A percentile compares a stretch with the other conserved stretches of the same genome.
phyloP scores from a whole-genome alignment of 2,888 invertebrate species.

The Napeogenes inachia region DNA sequence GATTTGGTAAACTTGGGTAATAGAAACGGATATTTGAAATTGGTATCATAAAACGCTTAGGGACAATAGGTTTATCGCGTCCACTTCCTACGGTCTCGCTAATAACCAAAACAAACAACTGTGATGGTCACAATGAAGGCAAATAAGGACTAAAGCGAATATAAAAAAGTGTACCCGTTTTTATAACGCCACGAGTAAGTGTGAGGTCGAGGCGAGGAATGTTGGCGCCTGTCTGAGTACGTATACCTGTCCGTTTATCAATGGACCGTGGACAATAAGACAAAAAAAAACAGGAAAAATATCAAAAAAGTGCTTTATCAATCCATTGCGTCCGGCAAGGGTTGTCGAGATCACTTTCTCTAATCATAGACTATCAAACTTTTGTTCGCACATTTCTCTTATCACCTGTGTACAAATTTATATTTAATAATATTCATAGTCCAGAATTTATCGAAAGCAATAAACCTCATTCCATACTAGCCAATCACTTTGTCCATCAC shows the following conservation, averaged over 20 bases:
- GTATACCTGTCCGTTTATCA: conserved; percentile 78
- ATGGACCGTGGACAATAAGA: conserved; percentile 72
- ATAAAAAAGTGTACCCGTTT: conserved; percentile 75
- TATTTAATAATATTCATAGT: conserved; percentile 19
- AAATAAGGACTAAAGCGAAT: conserved; percentile 74
- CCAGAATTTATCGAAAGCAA: conserved; percentile 19
- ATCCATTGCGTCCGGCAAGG: conserved; percentile 69
- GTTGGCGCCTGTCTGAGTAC: conserved; percentile 78
- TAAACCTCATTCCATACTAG: conserved; percentile 20
- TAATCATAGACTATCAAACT: conserved; percentile 23
- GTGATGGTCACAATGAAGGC: conserved; percentile 68
- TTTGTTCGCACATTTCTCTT: conserved; percentile 22
- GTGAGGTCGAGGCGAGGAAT: conserved; percentile 77
- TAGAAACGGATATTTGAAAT: conserved; percentile 68
- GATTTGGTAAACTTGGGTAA: conserved; percentile 17
- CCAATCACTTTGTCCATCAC: conserved; percentile 16
- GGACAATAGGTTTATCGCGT: conserved; percentile 70
- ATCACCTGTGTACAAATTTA: conserved; percentile 19
- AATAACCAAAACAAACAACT: conserved; percentile 76
- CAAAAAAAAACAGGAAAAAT: conserved; percentile 62
- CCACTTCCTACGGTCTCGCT: conserved; percentile 73
- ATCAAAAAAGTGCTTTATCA: conserved; percentile 75
- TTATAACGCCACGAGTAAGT: conserved; percentile 72
- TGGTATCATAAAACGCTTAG: conserved; percentile 76
- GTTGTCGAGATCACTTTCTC: conserved; percentile 52